phyloP scores from a whole-genome alignment of 2,797 vertebrate genomes.

The Enteromius mattozi region DNA sequence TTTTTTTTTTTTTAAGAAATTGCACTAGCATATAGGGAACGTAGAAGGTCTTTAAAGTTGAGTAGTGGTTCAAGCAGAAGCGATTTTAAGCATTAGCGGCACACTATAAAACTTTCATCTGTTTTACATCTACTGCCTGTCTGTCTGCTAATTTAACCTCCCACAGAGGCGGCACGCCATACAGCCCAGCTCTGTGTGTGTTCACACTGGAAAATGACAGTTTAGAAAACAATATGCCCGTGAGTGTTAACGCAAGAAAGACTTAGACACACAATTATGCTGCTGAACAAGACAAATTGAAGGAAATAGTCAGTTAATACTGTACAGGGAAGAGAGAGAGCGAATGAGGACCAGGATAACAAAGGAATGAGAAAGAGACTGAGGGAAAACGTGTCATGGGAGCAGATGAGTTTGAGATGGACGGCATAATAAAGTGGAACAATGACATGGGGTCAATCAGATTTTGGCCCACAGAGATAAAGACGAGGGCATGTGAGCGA shows the following conservation, averaged over 20 bases:
- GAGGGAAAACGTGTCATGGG: conserved; percentile 32
- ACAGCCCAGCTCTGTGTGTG: conserved; percentile 35
- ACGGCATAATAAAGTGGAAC: conserved; percentile 31
- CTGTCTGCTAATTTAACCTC: conserved; percentile 35
- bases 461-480: conserved; percentile 38
- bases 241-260: conserved; percentile 35
- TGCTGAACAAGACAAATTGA: conserved; percentile 30
- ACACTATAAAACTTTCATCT: conserved; percentile 36
- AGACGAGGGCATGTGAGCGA: conserved; percentile 18
- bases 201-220: conserved; percentile 41
- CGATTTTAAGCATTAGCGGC: conserved; percentile 11
- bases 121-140: conserved; percentile 23
- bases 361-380: conserved; percentile 40
- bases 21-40: neutral
- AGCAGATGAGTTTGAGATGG: conserved; percentile 11
- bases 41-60: neutral
- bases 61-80: neutral
- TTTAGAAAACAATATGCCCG: conserved; percentile 48
- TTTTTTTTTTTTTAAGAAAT: neutral
- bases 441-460: conserved; percentile 25
- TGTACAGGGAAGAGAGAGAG: neutral
- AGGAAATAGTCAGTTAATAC: conserved; percentile 26
- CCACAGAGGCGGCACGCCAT: conserved; percentile 11
- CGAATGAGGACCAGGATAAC: neutral
- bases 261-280: conserved; percentile 34